Conservation (phyloP, 2,888 invertebrate species). For the Alitta virens region DNA sequence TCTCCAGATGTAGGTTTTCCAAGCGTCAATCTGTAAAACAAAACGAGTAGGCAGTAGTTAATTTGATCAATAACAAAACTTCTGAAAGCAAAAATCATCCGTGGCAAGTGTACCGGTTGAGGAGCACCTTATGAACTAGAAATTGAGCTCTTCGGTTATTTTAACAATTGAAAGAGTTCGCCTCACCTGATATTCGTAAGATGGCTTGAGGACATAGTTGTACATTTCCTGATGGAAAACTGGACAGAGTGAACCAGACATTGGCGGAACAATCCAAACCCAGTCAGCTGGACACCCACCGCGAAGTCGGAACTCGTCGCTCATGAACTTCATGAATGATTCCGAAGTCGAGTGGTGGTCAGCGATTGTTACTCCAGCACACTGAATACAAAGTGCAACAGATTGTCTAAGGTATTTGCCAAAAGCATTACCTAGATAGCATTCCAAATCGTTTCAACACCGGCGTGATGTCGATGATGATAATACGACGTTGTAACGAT, state of each 20-base stretch:
- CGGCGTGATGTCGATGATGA: no score
- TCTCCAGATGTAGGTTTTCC: conserved; percentile 14
- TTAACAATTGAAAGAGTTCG: background rate
- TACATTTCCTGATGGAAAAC: conserved; percentile 63
- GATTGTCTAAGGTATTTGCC: no score
- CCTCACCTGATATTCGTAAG: conserved; percentile 84
- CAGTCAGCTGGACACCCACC: conserved; percentile 86
- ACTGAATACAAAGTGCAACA: no score
- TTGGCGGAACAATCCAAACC: conserved; percentile 63
- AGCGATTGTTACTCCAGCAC: conserved; percentile 74
- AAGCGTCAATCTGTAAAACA: conserved; percentile 3
- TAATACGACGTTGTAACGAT: no score
- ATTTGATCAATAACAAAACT: no score
- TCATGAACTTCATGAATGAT: conserved; percentile 91
- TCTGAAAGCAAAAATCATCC: no score
- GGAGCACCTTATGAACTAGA: no score
- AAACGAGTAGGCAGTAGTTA: no score
- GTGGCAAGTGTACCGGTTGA: no score
- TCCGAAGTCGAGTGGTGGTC: conserved; percentile 93
- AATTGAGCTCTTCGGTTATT: background rate
- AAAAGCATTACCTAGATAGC: no score
- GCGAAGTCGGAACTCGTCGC: conserved; percentile 75
- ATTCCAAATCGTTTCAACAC: no score
- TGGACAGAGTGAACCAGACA: conserved; percentile 61
- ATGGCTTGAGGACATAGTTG: conserved; percentile 56